Conservation (phyloP, 2,113 vertebrate species). For the Menura novaehollandiae region DNA sequence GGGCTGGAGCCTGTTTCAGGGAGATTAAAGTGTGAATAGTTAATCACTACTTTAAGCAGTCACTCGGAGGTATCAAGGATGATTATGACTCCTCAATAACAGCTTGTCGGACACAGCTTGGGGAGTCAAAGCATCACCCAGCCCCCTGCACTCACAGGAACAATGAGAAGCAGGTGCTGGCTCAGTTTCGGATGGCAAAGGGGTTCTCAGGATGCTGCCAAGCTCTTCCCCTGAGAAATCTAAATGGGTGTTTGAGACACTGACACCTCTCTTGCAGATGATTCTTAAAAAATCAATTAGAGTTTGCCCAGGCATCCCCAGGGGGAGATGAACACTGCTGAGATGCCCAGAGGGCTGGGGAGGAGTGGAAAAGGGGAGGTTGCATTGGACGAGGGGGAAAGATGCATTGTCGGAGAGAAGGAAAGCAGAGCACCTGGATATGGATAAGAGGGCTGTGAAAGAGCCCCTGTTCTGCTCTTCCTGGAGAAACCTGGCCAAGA, state of each 20-base stretch:
- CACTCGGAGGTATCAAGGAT: neutral
- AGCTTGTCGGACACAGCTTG: neutral
- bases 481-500: neutral
- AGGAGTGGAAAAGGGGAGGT: neutral
- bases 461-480: neutral
- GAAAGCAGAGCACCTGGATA: neutral
- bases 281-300: neutral
- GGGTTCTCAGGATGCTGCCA: neutral
- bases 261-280: accelerated
- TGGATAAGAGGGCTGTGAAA: neutral
- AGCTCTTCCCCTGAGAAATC: neutral
- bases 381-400: neutral
- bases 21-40: slow-evolving; percentile 51
- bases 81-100: neutral
- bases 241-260: neutral
- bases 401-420: neutral
- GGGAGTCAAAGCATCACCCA: neutral
- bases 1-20: slow-evolving; percentile 22
- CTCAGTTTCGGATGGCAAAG: neutral
- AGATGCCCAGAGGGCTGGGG: accelerated
- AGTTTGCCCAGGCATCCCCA: neutral
- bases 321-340: neutral
- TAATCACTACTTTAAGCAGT: slow-evolving; percentile 31
- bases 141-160: accelerated
- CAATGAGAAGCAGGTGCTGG: accelerated